These are phyloP conservation scores for Drosophila micromelanica DNA, from an alignment of 1,140 invertebrate species.

Conservation along the genomic window DNA sequence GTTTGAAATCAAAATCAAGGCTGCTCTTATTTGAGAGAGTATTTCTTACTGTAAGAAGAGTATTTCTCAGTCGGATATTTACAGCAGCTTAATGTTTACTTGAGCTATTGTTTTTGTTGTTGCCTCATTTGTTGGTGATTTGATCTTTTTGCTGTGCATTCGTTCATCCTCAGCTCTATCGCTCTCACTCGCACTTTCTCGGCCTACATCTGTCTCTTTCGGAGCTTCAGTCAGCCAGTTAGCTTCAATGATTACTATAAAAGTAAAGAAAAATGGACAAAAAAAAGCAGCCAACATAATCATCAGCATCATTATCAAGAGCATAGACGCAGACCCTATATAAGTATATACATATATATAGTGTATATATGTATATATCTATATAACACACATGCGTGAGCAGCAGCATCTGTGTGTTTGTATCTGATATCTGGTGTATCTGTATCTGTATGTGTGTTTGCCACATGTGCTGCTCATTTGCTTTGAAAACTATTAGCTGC, in stretches of 20 bases:
- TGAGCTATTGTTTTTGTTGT: constrained; percentile 36
- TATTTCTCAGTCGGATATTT: not conserved
- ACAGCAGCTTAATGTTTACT: too few species aligned
- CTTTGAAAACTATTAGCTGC: constrained; percentile 80
- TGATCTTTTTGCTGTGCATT: constrained; percentile 62
- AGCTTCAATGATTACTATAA: constrained; percentile 74
- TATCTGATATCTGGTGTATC: constrained; percentile 8
- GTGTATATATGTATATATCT: constrained; percentile 1
- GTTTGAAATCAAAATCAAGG: too few species aligned
- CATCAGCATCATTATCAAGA: constrained; percentile 71
- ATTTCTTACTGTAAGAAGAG: not conserved
- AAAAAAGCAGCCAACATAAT: constrained; percentile 54
- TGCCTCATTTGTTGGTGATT: constrained; percentile 77
- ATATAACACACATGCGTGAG: constrained; percentile 37
- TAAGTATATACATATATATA: not conserved
- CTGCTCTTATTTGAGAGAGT: too few species aligned
- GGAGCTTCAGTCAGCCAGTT: constrained; percentile 32
- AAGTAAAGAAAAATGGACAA: constrained; percentile 42
- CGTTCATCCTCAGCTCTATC: constrained; percentile 29
- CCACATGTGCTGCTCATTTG: constrained; percentile 80
- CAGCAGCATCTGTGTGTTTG: constrained; percentile 23
- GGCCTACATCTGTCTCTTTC: not conserved
- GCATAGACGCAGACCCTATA: constrained; percentile 26
- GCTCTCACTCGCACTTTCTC: not conserved
- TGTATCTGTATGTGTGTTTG: constrained; percentile 41